A percentile compares a stretch with the other conserved stretches of the same genome.
Evolutionary conservation across 30 jellyfish, hydroid and myxozoan species (phyloP).

Genomic region (Aurelia aurita): DNA sequence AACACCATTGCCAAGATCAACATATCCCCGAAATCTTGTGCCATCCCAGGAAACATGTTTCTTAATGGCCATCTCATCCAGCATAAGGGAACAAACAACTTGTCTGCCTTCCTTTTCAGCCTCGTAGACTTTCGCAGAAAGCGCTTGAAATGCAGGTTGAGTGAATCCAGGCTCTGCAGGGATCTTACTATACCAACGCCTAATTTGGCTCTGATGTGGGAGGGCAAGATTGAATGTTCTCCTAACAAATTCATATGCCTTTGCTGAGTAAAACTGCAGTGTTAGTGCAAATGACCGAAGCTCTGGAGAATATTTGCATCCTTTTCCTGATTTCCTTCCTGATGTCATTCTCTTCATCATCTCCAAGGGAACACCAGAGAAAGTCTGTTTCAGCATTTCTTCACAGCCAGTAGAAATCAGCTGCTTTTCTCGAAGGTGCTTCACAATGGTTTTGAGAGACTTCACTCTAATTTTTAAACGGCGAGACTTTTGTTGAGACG

Average conservation of each 20-base stretch:
- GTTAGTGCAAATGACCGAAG: slow-evolving; percentile 61
- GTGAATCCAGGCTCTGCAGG: slow-evolving; percentile 74
- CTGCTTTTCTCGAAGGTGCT: no score
- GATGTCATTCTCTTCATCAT: no score
- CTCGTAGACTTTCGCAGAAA: background rate
- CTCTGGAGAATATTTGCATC: no score
- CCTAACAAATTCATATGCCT: slow-evolving; percentile 70
- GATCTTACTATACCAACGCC: slow-evolving; percentile 47
- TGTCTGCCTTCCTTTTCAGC: slow-evolving; percentile 36
- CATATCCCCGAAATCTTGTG: slow-evolving; percentile 39
- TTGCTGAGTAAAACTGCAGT: slow-evolving; percentile 70
- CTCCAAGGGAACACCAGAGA: no score
- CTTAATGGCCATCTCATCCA: slow-evolving; percentile 71
- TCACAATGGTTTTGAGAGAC: no score
- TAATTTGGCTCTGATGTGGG: slow-evolving; percentile 62
- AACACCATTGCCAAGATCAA: slow-evolving; percentile 47
- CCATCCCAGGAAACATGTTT: slow-evolving; percentile 66
- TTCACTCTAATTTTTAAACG: no score
- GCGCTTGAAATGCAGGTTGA: slow-evolving; percentile 51
- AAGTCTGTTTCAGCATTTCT: no score
- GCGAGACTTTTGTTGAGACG: no score
- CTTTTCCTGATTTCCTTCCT: no score
- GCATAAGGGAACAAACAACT: slow-evolving; percentile 43
- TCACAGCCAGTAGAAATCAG: no score
- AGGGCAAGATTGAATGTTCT: slow-evolving; percentile 62